These are phyloP conservation scores for Podiceps cristatus DNA, from an alignment of 2,113 vertebrate genomes.

Conservation along the genomic window DNA sequence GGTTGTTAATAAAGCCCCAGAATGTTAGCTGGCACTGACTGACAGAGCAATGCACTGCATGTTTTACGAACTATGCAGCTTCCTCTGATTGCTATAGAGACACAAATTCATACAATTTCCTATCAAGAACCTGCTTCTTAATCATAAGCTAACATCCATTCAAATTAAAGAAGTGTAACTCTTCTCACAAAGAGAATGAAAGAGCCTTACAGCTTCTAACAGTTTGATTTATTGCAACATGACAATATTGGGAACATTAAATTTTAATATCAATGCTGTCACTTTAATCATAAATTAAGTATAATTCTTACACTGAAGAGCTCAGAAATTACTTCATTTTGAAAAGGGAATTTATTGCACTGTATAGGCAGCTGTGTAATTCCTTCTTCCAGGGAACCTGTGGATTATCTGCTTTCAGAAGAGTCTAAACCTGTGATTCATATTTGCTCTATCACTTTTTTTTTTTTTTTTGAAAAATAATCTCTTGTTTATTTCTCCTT, in stretches of 20 bases:
- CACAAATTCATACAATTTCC: constrained; percentile 44
- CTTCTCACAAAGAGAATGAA: constrained; percentile 31
- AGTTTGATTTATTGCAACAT: constrained; percentile 71
- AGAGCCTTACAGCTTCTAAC: constrained; percentile 35
- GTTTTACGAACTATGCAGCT: constrained; percentile 43
- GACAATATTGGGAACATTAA: constrained; percentile 70
- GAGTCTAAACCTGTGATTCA: constrained; percentile 41
- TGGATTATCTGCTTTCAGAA: constrained; percentile 29
- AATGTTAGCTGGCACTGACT: constrained; percentile 21
- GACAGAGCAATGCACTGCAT: background rate
- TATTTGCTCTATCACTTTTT: background rate
- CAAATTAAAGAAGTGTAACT: constrained; percentile 63
- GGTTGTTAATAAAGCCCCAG: constrained; percentile 48
- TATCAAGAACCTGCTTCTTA: constrained; percentile 22
- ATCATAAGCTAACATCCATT: constrained; percentile 51
- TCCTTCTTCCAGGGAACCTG: constrained; percentile 47
- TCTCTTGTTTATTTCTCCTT: constrained; percentile 19
- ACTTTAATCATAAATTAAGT: constrained; percentile 64
- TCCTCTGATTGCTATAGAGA: constrained; percentile 6
- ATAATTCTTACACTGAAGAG: constrained; percentile 58
- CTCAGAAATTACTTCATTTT: constrained; percentile 73
- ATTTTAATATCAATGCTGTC: constrained; percentile 71
- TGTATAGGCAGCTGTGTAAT: constrained; percentile 51
- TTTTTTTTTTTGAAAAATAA: background rate
- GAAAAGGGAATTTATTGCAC: constrained; percentile 58